Evolutionary conservation across 2,888 invertebrate genomes (phyloP).

Genomic region (Eledone cirrhosa): DNA sequence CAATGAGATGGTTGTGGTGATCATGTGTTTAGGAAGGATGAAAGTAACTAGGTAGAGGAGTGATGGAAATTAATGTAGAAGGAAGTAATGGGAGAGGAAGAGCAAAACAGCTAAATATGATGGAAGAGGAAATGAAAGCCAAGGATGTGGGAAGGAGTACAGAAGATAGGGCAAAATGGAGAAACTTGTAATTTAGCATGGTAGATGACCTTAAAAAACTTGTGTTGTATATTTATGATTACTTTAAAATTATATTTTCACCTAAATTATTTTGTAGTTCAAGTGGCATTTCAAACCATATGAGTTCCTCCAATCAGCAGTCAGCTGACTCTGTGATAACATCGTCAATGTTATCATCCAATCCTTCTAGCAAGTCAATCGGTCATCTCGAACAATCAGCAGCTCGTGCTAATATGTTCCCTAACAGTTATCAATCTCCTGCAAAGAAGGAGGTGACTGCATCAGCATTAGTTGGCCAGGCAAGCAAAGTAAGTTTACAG

Average conservation of each 20-base stretch:
- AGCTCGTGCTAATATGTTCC: slow-evolving; percentile 47
- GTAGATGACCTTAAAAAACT: no score
- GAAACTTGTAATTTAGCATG: no score
- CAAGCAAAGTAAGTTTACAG: slow-evolving; percentile 40
- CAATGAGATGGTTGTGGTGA: no score
- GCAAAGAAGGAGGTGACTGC: slow-evolving; percentile 50
- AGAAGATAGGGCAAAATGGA: no score
- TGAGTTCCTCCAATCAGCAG: slow-evolving; percentile 35
- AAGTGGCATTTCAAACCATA: slow-evolving; percentile 19
- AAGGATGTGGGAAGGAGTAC: no score
- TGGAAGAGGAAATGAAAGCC: no score
- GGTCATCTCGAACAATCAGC: slow-evolving; percentile 45
- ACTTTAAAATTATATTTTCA: neutral
- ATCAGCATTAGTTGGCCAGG: slow-evolving; percentile 35
- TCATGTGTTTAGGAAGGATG: no score
- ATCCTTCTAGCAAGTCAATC: slow-evolving; percentile 38
- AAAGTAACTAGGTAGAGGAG: no score
- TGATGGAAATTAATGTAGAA: no score
- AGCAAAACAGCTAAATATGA: no score
- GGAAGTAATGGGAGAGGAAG: no score
- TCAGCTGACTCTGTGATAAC: slow-evolving; percentile 44
- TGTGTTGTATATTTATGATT: no score
- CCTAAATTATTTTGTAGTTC: neutral
- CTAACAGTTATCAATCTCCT: slow-evolving; percentile 54
- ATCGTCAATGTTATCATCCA: slow-evolving; percentile 46